Conservation (phyloP, 2,888 invertebrate species). For the Lordiphosa fenestrarum region DNA sequence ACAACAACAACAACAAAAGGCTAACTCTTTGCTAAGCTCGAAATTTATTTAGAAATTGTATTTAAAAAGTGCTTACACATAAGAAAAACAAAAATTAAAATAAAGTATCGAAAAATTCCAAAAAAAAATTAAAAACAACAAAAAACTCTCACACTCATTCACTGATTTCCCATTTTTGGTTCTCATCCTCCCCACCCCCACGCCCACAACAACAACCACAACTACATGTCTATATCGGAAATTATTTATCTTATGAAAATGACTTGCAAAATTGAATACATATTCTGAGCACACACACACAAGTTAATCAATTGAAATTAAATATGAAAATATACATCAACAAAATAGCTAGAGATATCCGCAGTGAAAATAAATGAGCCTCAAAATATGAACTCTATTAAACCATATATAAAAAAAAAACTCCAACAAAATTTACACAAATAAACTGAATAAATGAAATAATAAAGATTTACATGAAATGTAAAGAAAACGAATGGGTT, state of each 20-base stretch:
- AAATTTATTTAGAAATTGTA: constrained; percentile 63
- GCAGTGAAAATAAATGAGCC: constrained; percentile 10
- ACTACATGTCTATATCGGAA: constrained; percentile 47
- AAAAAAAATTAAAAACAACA: constrained; percentile 23
- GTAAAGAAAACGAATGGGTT: constrained; percentile 37
- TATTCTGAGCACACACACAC: constrained; percentile 19
- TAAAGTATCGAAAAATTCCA: constrained; percentile 54
- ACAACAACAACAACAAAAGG: constrained; percentile 45
- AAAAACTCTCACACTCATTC: neutral
- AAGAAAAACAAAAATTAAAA: constrained; percentile 48
- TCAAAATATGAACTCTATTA: constrained; percentile 37
- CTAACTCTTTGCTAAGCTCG: constrained; percentile 62
- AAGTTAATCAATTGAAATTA: constrained; percentile 19
- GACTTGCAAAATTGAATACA: constrained; percentile 51
- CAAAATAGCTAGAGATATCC: neutral
- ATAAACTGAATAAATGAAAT: constrained; percentile 46
- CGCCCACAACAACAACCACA: constrained; percentile 2
- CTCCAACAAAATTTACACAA: constrained; percentile 64
- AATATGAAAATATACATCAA: constrained; percentile 13
- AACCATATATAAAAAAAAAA: constrained; percentile 26
- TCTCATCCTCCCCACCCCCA: no score
- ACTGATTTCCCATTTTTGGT: neutral
- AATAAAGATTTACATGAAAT: constrained; percentile 69
- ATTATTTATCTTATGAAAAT: constrained; percentile 61
- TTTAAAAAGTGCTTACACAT: constrained; percentile 47